Evolutionary conservation across 2,797 vertebrate genomes (phyloP).

Genomic region (Chloroceryle amazona): DNA sequence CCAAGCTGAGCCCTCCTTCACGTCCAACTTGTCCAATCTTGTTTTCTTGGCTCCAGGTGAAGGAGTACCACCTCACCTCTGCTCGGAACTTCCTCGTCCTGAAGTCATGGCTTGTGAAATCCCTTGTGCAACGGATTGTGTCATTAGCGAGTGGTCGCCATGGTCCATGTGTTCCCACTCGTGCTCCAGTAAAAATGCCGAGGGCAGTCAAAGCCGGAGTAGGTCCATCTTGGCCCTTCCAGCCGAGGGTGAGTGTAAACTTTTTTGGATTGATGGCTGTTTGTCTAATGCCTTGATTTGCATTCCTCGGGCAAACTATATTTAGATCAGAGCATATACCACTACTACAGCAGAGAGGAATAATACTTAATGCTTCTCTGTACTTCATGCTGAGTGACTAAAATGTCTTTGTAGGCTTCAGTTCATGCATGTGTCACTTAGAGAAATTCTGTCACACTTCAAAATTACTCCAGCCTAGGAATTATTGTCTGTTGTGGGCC

Average conservation of each 20-base stretch:
- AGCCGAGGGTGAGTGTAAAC: conserved; percentile 86
- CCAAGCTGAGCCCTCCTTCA: neutral
- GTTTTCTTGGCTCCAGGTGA: conserved; percentile 81
- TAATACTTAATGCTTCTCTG: neutral
- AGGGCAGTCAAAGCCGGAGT: conserved; percentile 91
- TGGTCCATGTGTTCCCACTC: conserved; percentile 94
- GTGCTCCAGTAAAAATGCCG: conserved; percentile 88
- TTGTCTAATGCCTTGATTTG: neutral
- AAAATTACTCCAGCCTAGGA: neutral
- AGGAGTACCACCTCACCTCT: conserved; percentile 81
- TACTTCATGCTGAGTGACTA: neutral
- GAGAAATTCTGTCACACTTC: neutral
- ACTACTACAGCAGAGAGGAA: neutral
- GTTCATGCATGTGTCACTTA: neutral
- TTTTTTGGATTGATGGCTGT: neutral
- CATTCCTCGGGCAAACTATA: neutral
- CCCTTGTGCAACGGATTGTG: conserved; percentile 90
- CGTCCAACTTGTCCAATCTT: neutral
- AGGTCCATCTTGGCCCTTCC: conserved; percentile 90
- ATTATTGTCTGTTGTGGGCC: neutral
- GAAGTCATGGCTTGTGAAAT: conserved; percentile 84
- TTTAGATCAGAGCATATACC: neutral
- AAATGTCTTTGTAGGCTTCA: neutral
- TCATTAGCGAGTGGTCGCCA: conserved; percentile 88
- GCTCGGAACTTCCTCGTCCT: conserved; percentile 80